phyloP scores from a whole-genome alignment of 2,888 invertebrate species.

The Anarsia innoxiella region DNA sequence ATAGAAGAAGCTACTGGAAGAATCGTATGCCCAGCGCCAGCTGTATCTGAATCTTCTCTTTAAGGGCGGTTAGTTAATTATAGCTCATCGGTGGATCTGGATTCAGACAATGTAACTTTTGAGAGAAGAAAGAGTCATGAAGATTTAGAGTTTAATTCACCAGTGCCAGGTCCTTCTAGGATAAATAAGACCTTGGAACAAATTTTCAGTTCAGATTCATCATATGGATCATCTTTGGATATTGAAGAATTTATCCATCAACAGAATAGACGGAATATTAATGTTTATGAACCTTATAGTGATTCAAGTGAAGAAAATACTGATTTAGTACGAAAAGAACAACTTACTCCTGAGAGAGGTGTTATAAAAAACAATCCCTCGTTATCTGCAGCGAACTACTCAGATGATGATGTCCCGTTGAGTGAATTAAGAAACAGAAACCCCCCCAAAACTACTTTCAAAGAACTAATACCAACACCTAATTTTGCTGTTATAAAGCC shows the following conservation, averaged over 20 bases:
- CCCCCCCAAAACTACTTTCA: neutral
- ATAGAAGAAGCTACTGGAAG: too few relatives aligned
- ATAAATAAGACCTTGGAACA: neutral
- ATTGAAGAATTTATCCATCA: neutral
- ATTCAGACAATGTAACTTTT: neutral
- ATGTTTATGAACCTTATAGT: neutral
- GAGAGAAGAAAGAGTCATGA: too few relatives aligned
- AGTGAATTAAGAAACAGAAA: neutral
- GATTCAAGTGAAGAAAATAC: neutral
- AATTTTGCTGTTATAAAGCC: neutral
- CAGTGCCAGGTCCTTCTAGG: neutral
- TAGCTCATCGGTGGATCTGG: conserved; percentile 1
- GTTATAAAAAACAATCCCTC: too few relatives aligned
- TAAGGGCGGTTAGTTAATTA: conserved; percentile 2
- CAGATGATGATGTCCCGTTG: neutral
- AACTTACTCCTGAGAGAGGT: neutral
- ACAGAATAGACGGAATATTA: neutral
- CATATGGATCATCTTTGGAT: neutral
- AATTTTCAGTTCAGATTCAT: conserved; percentile 1
- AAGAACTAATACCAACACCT: neutral
- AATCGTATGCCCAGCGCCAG: too few relatives aligned
- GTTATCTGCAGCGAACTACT: too few relatives aligned
- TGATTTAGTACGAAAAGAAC: neutral
- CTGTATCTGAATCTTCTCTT: neutral
- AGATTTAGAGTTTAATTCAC: neutral